These are phyloP conservation scores for Rambutsinella grinnellia DNA, from an alignment of 2,888 invertebrate genomes.

Conservation along the genomic window DNA sequence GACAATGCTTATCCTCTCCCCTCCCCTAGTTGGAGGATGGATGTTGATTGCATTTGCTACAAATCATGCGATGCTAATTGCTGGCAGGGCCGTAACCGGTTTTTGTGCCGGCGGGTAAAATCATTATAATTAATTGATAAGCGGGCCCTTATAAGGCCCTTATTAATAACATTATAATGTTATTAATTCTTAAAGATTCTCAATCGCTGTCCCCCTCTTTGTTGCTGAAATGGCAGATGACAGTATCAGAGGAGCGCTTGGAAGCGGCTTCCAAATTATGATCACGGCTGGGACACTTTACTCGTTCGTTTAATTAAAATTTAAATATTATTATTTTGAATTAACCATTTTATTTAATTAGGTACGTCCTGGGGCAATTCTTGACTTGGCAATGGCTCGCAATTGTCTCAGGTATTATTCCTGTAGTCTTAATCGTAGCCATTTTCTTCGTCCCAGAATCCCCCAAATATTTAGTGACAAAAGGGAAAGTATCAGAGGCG, in stretches of 20 bases:
- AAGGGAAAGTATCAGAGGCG: conserved; percentile 74
- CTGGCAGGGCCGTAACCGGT: conserved; percentile 81
- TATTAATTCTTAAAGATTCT: conserved; percentile 70
- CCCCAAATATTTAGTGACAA: conserved; percentile 78
- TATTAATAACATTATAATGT: conserved; percentile 15
- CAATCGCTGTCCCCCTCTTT: conserved; percentile 86
- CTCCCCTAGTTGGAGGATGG: conserved; percentile 75
- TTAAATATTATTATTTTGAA: neutral
- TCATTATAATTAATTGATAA: neutral
- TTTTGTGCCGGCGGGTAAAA: conserved; percentile 60
- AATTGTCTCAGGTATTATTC: conserved; percentile 77
- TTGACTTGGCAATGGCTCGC: conserved; percentile 76
- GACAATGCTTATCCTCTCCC: conserved; percentile 60
- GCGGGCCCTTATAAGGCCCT: neutral
- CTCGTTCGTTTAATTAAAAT: neutral
- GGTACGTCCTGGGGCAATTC: conserved; percentile 80
- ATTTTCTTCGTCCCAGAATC: conserved; percentile 86
- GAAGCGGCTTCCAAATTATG: conserved; percentile 90
- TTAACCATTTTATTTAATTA: conserved; percentile 60
- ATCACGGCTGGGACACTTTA: conserved; percentile 69
- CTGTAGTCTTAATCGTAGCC: conserved; percentile 78
- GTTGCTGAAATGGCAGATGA: conserved; percentile 86
- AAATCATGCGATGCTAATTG: conserved; percentile 80
- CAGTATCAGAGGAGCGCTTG: conserved; percentile 85
- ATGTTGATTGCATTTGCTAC: conserved; percentile 81